Evolutionary conservation across 2,888 invertebrate genomes (phyloP).

Genomic region (Amphipyra berbera): DNA sequence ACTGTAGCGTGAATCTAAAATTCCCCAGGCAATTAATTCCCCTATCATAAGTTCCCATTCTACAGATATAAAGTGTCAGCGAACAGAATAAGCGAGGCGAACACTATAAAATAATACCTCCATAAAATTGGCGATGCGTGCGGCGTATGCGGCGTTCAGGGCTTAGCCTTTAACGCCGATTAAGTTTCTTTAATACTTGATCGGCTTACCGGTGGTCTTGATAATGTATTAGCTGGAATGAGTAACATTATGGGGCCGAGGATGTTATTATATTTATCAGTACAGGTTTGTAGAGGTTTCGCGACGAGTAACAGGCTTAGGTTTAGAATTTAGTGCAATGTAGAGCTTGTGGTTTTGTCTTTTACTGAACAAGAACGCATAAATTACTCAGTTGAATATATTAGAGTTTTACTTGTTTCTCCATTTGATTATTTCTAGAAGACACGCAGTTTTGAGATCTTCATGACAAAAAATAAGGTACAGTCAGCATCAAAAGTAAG

Average conservation of each 20-base stretch:
- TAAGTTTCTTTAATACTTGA: constrained; percentile 61
- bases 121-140: constrained; percentile 54
- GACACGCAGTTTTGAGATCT: too few species aligned
- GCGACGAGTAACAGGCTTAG: background rate
- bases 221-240: constrained; percentile 43
- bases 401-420: too few species aligned
- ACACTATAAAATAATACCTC: constrained; percentile 51
- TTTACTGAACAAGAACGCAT: background rate
- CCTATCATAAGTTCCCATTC: constrained; percentile 35
- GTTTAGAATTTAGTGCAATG: background rate
- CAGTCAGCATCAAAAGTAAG: too few species aligned
- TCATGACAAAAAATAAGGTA: too few species aligned
- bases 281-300: constrained; percentile 17
- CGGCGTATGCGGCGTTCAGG: constrained; percentile 9
- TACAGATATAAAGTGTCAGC: constrained; percentile 47
- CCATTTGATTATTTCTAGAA: too few species aligned
- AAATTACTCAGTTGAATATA: too few species aligned
- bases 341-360: background rate
- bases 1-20: constrained; percentile 1
- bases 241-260: constrained; percentile 40
- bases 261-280: constrained; percentile 31
- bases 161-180: constrained; percentile 45
- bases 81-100: constrained; percentile 18
- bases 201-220: constrained; percentile 56
- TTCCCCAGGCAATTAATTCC: constrained; percentile 35